These are phyloP conservation scores for Octodon degus DNA, from an alignment of 2,113 vertebrate genomes.

Conservation along the genomic window DNA sequence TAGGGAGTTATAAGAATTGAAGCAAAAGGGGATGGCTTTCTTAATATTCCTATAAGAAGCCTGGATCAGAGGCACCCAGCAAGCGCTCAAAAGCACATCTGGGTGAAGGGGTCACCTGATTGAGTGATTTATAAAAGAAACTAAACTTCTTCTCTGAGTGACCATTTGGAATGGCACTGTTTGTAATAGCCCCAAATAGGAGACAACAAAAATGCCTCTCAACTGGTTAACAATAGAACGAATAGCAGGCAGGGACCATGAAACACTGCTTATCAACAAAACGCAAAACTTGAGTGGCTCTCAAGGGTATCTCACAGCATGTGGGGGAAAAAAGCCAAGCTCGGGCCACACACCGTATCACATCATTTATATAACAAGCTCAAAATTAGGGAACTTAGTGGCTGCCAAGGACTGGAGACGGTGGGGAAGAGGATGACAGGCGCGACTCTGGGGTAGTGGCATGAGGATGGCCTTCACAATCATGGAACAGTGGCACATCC, in stretches of 20 bases:
- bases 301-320: not conserved
- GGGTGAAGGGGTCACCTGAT: not conserved
- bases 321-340: not conserved
- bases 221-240: not conserved
- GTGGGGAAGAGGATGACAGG: too few relatives aligned
- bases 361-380: not conserved
- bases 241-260: not conserved
- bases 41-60: not conserved
- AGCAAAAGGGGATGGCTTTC: not conserved
- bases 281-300: not conserved
- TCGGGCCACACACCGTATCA: not conserved
- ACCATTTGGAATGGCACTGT: not conserved
- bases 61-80: not conserved
- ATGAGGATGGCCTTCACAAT: not conserved
- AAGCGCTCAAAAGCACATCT: not conserved
- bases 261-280: not conserved
- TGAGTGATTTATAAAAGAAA: slow-evolving; percentile 23
- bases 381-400: not conserved
- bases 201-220: not conserved
- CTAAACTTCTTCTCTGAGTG: not conserved
- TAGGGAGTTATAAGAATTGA: not conserved
- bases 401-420: too few relatives aligned
- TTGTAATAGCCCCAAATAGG: not conserved
- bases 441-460: not conserved
- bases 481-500: not conserved